Conservation (phyloP, 2,888 invertebrate genomes). For the Zootermopsis nevadensis region DNA sequence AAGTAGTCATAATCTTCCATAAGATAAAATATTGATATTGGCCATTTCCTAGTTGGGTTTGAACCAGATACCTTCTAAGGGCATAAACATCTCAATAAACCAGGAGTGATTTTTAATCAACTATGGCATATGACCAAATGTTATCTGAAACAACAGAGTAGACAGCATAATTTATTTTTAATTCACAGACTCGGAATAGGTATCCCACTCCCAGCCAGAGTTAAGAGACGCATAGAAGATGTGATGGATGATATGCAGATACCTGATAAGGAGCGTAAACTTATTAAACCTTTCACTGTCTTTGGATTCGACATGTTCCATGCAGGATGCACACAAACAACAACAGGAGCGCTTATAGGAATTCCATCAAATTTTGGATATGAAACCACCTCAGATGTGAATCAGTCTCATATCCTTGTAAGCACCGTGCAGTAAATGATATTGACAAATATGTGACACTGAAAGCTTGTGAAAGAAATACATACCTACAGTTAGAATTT, state of each 20-base stretch:
- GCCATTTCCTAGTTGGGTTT: too few relatives aligned
- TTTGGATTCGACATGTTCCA: slow-evolving; percentile 79
- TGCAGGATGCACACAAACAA: slow-evolving; percentile 69
- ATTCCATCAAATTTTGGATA: slow-evolving; percentile 79
- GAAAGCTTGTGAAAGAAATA: too few relatives aligned
- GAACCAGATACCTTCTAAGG: too few relatives aligned
- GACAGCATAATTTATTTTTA: background rate
- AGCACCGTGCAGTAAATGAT: slow-evolving; percentile 32
- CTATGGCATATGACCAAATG: too few relatives aligned
- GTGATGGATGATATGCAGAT: slow-evolving; percentile 73
- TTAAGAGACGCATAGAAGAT: slow-evolving; percentile 67
- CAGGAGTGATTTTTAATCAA: too few relatives aligned
- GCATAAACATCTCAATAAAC: too few relatives aligned
- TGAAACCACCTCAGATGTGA: slow-evolving; percentile 67
- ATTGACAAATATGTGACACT: too few relatives aligned
- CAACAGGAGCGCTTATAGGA: slow-evolving; percentile 76
- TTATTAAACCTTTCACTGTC: slow-evolving; percentile 75
- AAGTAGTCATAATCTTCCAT: too few relatives aligned
- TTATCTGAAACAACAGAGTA: too few relatives aligned
- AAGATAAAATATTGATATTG: too few relatives aligned
- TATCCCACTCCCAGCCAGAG: slow-evolving; percentile 67
- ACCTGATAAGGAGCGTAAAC: slow-evolving; percentile 63
- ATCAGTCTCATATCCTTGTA: slow-evolving; percentile 70
- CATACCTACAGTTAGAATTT: too few relatives aligned
- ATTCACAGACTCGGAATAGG: slow-evolving; percentile 69